These are phyloP conservation scores for Nomada fabriciana DNA, from an alignment of 2,888 invertebrate species.

Conservation along the genomic window DNA sequence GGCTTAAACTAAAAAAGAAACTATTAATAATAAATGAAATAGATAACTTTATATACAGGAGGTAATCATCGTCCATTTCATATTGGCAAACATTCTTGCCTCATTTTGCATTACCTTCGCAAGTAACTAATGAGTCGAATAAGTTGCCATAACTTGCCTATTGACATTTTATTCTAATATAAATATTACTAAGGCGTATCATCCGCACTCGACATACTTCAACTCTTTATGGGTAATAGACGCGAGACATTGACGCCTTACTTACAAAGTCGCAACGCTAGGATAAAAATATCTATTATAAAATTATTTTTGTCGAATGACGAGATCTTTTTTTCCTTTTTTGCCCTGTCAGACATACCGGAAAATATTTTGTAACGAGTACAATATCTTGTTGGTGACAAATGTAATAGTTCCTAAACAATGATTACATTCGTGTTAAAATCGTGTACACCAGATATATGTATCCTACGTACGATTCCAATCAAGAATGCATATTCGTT, in stretches of 20 bases:
- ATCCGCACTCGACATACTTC: slow-evolving; percentile 1
- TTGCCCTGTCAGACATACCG: not conserved
- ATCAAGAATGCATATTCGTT: not conserved
- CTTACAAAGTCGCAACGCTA: not conserved
- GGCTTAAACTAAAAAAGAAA: not conserved
- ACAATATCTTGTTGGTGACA: too few species aligned
- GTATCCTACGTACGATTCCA: not conserved
- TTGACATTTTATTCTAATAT: slow-evolving; percentile 1
- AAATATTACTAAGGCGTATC: not conserved
- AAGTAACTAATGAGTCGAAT: not conserved
- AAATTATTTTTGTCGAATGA: not conserved
- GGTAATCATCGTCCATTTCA: not conserved
- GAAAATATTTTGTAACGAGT: not conserved
- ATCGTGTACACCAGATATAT: too few species aligned
- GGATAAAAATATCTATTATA: not conserved
- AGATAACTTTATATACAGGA: not conserved
- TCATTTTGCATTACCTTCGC: not conserved
- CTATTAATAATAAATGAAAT: not conserved
- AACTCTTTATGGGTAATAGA: slow-evolving; percentile 7
- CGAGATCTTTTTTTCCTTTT: not conserved
- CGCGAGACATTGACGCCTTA: not conserved
- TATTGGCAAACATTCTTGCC: not conserved
- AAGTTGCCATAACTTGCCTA: slow-evolving; percentile 17
- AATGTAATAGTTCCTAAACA: slow-evolving; percentile 3
- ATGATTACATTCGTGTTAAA: not conserved